Base-by-base conservation (phyloP, 2,888 invertebrate species). In the Tenthredo distinguenda region DNA sequence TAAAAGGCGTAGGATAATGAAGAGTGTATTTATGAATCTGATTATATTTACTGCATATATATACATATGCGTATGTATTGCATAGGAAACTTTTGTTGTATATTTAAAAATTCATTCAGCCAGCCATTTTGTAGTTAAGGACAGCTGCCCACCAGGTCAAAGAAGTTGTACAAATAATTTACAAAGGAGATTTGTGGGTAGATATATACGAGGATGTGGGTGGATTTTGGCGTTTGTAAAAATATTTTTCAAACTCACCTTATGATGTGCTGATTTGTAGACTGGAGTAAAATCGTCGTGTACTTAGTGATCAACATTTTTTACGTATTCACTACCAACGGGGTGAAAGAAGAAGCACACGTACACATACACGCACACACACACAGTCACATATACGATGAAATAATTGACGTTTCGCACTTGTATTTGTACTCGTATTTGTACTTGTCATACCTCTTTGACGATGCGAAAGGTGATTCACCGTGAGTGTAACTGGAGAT, bases 251-350 rank as follows among this genome's bases (percentile, higher is more conserved):
- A 18, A 58, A 37, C 92, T 91, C 88, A 92, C 92, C 92, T 89
- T 87, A 91, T 89, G 82, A 92, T 90, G 84, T 91, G 92, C 84
- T 91, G 92, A 89, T 94, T 94, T n/a, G 96, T 95, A 86, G 96
- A 95, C 92, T 96, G 96, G 93, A 96, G 93, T 90, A 96, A 92
- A 86, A 96, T 94, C 81, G 96, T 95, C n/a, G 96, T 96, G 90
- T 96, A 96, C 91, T 96, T 95, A 34, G 96, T 96, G 92, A 96
- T 96, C 92, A 96, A 94, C 96, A 96, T 96, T 89, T 26, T 43
- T 84, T 47, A 62, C 82, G 68, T 21, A 40, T 65, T 47, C 76
- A 40, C 65, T 76, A 7, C 55, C 4, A 5, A 50, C 31, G 76
- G 50, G 31, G 50, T 18, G 2, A n/a, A 40, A 62, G 34, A 58